Evolutionary conservation across 2,888 invertebrate species (phyloP), one percentile per base, ranked within the genome.

Genomic region (Trissoscelio sp.): DNA sequence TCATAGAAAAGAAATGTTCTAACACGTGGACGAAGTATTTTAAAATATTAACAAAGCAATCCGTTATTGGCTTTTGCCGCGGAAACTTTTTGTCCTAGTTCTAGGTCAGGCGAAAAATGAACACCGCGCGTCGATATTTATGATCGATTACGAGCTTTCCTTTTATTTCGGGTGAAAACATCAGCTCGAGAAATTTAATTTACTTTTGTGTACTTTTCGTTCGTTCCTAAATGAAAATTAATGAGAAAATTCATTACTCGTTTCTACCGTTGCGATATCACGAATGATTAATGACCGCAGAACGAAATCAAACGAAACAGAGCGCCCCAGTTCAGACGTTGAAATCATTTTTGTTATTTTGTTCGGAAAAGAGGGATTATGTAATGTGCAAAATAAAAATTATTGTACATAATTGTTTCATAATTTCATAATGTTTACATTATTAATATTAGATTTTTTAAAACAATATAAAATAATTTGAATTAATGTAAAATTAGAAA

Each of bases 51-150:
- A 53, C 53, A 53, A 22, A 48, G 51, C n/a, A n/a, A 11, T 12
- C 22, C 42, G 51, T 60, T 72, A 67, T 14, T 34, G 6, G 16
- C 28, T 31, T 31, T 55, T 44, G 12, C 24, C 44, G 16, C 34
- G 12, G 11, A 22, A 24, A 1, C 20, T n/a, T 18, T 55, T 60
- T 20, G 28, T 72, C 31, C 11, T 20, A 14, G 4, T 73, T 53
- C 5, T 53, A 44, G 53, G 42, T 73, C 72, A 44, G 16, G 42
- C 28, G 53, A 72, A 53, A 62, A 72, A 53, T 58, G 16, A 55
- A 53, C 28, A 31, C 20, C n/a, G n/a, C n/a, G n/a, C 12, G 18
- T 31, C 31, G 53, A 58, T 42, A 42, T 11, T 39, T 39, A 58
- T 14, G 58, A 24, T 58, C 34, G 16, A 57, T 20, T 20, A 11